Evolutionary conservation across 2,888 invertebrate species (phyloP).

Genomic region (Keiferia lycopersicella): DNA sequence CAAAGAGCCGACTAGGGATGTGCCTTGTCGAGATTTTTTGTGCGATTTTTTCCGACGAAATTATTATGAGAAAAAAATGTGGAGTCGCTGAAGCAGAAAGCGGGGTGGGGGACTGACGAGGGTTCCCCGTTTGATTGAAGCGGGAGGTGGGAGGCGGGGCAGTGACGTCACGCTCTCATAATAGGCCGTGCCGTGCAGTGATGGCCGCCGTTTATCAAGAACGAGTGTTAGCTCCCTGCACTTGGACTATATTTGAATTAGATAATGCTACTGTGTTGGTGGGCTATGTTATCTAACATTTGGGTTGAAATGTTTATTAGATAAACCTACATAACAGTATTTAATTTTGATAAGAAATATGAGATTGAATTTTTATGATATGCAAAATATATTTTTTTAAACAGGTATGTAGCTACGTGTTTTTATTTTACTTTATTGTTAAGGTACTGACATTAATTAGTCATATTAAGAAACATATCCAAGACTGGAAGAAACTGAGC

Average conservation of each 20-base stretch:
- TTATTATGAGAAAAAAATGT: constrained; percentile 80
- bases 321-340: too few species aligned
- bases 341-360: too few species aligned
- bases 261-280: constrained; percentile 22
- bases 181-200: constrained; percentile 79
- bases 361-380: too few species aligned
- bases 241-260: constrained; percentile 61
- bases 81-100: constrained; percentile 79
- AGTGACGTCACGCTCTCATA: constrained; percentile 81
- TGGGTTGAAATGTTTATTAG: neutral
- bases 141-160: constrained; percentile 78
- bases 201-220: constrained; percentile 80
- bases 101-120: constrained; percentile 79
- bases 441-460: too few species aligned
- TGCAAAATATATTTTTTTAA: too few species aligned
- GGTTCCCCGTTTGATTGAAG: constrained; percentile 80
- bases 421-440: too few species aligned
- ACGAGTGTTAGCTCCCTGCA: constrained; percentile 67
- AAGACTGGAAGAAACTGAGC: too few species aligned
- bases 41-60: constrained; percentile 79
- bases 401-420: too few species aligned
- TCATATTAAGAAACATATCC: too few species aligned
- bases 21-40: constrained; percentile 79
- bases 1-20: constrained; percentile 68
- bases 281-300: neutral